Evolutionary conservation across 2,113 vertebrate species (phyloP).

Genomic region (Ophthalmolycus amberensis): DNA sequence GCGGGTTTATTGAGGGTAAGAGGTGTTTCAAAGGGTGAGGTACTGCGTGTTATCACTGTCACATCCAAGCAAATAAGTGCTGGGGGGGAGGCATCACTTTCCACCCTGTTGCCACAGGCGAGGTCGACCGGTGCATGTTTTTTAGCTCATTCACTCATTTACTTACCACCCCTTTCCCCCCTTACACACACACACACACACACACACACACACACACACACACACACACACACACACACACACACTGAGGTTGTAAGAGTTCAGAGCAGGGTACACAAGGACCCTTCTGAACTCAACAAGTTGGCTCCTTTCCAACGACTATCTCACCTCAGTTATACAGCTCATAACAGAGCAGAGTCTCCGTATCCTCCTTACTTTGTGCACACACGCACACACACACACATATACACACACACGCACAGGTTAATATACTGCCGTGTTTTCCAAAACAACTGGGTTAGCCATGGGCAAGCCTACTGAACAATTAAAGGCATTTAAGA

Average conservation of each 20-base stretch:
- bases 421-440: slow-evolving; percentile 33
- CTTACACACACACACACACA: slow-evolving; percentile 14
- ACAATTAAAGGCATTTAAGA: not conserved
- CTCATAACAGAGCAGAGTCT: slow-evolving; percentile 64
- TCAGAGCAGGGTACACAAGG: slow-evolving; percentile 78
- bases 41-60: slow-evolving; percentile 54
- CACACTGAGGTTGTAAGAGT: slow-evolving; percentile 69
- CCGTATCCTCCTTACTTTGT: slow-evolving; percentile 48
- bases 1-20: slow-evolving; percentile 38
- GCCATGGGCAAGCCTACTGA: slow-evolving; percentile 36
- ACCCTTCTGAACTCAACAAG: slow-evolving; percentile 78
- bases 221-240: slow-evolving; percentile 19
- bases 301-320: slow-evolving; percentile 69
- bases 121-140: slow-evolving; percentile 79
- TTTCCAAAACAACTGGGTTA: slow-evolving; percentile 64
- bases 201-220: slow-evolving; percentile 26
- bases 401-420: slow-evolving; percentile 20
- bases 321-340: slow-evolving; percentile 70
- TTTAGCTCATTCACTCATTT: slow-evolving; percentile 75
- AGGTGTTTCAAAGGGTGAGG: slow-evolving; percentile 33
- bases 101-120: slow-evolving; percentile 68
- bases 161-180: slow-evolving; percentile 61
- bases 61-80: slow-evolving; percentile 48
- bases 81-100: slow-evolving; percentile 47
- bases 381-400: slow-evolving; percentile 30